Evolutionary conservation across 2,888 invertebrate genomes (phyloP).

Genomic region (Drosophila differens): DNA sequence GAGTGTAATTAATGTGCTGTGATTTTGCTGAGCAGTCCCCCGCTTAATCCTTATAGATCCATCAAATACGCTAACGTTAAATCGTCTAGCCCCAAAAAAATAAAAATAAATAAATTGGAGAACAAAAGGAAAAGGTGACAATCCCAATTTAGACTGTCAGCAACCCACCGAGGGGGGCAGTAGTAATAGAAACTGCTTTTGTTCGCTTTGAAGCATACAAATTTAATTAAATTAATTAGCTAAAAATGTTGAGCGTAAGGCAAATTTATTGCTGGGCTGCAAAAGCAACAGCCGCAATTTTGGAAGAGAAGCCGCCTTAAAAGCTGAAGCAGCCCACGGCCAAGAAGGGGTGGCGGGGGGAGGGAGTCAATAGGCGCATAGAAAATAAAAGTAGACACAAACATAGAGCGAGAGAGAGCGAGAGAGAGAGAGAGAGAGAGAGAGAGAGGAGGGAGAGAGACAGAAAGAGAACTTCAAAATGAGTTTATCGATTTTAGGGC

Average conservation of each 20-base stretch:
- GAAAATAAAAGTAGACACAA: conserved; percentile 74
- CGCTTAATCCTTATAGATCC: conserved; percentile 42
- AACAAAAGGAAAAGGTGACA: conserved; percentile 45
- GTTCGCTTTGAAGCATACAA: conserved; percentile 54
- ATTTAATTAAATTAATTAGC: conserved; percentile 72
- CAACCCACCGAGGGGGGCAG: conserved; percentile 18
- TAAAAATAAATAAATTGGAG: not conserved
- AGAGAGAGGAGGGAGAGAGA: conserved; percentile 44
- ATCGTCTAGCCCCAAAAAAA: not conserved
- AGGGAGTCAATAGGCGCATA: conserved; percentile 57
- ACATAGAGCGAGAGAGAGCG: not conserved
- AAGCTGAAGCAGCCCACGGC: conserved; percentile 33
- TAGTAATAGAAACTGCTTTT: conserved; percentile 9
- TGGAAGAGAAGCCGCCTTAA: conserved; percentile 45
- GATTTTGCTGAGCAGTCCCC: not conserved
- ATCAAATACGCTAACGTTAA: conserved; percentile 29
- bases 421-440: conserved; percentile 11
- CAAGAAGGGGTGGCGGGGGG: not conserved
- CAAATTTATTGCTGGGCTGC: conserved; percentile 60
- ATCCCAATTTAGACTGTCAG: conserved; percentile 41
- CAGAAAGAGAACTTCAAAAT: conserved; percentile 73
- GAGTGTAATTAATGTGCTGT: not conserved
- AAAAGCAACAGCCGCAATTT: conserved; percentile 55
- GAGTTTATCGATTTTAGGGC: conserved; percentile 82
- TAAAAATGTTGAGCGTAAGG: conserved; percentile 51